Percentiles rank a stretch among this genome's conserved stretches.
Conservation (phyloP, 2,888 invertebrate genomes). For the Eubasilissa splendida region DNA sequence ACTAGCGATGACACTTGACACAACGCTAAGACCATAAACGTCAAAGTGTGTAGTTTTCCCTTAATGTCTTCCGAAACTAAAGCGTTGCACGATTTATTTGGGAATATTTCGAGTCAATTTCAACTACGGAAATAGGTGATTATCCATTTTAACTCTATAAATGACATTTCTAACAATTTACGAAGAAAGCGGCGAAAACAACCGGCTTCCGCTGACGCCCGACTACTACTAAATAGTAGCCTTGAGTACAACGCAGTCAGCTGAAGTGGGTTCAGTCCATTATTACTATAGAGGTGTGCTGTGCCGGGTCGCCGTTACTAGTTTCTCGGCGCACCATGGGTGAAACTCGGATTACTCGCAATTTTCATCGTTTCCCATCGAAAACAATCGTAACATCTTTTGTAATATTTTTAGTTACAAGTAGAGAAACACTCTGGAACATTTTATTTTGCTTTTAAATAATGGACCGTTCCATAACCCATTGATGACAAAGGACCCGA, state of each 20-base stretch:
- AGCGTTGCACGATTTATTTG: conserved; percentile 15
- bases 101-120: not conserved
- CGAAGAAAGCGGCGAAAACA: conserved; percentile 58
- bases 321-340: not conserved
- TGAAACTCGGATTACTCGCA: too few species aligned
- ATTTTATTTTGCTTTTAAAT: conserved; percentile 45
- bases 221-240: conserved; percentile 71
- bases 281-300: conserved; percentile 64
- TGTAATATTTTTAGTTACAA: too few species aligned
- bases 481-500: conserved; percentile 82
- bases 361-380: too few species aligned
- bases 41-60: conserved; percentile 42
- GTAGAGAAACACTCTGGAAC: conserved; percentile 53
- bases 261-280: conserved; percentile 71
- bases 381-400: too few species aligned
- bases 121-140: conserved; percentile 43
- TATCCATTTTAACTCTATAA: conserved; percentile 44
- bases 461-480: conserved; percentile 77
- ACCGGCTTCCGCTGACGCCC: conserved; percentile 65
- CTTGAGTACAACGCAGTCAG: conserved; percentile 73
- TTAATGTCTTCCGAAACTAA: conserved; percentile 40
- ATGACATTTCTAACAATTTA: conserved; percentile 51
- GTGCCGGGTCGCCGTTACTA: not conserved
- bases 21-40: conserved; percentile 61
- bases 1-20: conserved; percentile 61